Evolutionary conservation across 64 coral and sea anemone species (phyloP).

Genomic region (Pocillopora verrucosa): DNA sequence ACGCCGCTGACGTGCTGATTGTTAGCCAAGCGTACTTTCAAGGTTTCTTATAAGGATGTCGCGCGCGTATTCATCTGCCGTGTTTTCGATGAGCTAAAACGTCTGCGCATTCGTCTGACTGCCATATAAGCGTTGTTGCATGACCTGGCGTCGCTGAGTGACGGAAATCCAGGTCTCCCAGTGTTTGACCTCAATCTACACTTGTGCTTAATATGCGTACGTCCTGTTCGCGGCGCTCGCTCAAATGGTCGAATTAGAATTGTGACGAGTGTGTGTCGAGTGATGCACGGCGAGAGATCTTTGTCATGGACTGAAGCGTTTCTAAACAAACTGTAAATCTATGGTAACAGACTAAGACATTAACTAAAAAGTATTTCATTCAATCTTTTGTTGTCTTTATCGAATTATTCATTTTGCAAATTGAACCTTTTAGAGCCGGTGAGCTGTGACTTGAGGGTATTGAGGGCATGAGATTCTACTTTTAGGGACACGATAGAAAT

Average conservation of each 20-base stretch:
- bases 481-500: background rate
- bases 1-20: slow-evolving; percentile 12
- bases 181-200: background rate
- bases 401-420: slow-evolving; percentile 5
- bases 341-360: slow-evolving; percentile 13
- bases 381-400: slow-evolving; percentile 16
- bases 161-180: background rate
- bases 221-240: too few relatives aligned
- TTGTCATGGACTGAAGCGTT: background rate
- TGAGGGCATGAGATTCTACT: background rate
- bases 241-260: too few relatives aligned
- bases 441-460: background rate
- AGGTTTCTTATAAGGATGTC: background rate
- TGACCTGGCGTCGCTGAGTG: slow-evolving; percentile 10
- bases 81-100: background rate
- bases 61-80: background rate
- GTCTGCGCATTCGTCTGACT: slow-evolving; percentile 13
- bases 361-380: slow-evolving; percentile 11
- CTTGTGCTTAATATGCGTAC: background rate
- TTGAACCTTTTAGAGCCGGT: background rate
- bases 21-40: background rate
- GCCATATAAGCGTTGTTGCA: background rate
- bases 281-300: background rate
- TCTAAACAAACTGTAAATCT: slow-evolving; percentile 10
- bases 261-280: background rate